phyloP scores from a whole-genome alignment of 2,888 invertebrate genomes.

The Zaprionus bogoriensis region DNA sequence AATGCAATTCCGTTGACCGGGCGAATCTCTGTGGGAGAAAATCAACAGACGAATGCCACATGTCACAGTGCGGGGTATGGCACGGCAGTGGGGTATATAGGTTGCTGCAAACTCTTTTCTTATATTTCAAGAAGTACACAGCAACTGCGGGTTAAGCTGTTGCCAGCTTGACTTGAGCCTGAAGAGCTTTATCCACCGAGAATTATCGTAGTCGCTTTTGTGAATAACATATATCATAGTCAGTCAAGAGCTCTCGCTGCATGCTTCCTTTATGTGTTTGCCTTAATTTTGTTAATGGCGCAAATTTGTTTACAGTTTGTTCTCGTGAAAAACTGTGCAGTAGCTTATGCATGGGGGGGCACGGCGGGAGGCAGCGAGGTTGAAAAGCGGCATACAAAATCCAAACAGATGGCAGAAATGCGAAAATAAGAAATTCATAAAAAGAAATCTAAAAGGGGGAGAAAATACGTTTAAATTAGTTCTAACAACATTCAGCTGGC shows the following conservation, averaged over 20 bases:
- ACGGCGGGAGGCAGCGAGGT: background rate
- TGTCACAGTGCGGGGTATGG: background rate
- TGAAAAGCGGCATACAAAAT: background rate
- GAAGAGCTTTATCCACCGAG: no score
- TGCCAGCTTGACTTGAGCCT: no score
- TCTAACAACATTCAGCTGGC: background rate
- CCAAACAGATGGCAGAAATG: background rate
- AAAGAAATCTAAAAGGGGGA: background rate
- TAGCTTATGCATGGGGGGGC: background rate
- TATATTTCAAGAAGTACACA: no score
- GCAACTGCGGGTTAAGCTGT: no score
- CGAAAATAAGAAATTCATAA: background rate
- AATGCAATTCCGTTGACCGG: conserved; percentile 24
- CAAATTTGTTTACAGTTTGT: conserved; percentile 58
- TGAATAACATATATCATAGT: conserved; percentile 34
- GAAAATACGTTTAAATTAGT: background rate
- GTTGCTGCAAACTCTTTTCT: no score
- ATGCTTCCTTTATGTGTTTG: conserved; percentile 37
- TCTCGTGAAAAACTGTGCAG: conserved; percentile 21
- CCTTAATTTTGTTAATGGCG: conserved; percentile 65
- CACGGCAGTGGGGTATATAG: background rate
- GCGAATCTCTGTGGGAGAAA: background rate
- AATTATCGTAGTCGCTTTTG: no score
- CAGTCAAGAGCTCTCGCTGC: background rate
- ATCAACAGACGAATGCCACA: background rate